A percentile compares a stretch with the other conserved stretches of the same genome.
Conservation (phyloP, 2,113 vertebrate species). For the human region DNA sequence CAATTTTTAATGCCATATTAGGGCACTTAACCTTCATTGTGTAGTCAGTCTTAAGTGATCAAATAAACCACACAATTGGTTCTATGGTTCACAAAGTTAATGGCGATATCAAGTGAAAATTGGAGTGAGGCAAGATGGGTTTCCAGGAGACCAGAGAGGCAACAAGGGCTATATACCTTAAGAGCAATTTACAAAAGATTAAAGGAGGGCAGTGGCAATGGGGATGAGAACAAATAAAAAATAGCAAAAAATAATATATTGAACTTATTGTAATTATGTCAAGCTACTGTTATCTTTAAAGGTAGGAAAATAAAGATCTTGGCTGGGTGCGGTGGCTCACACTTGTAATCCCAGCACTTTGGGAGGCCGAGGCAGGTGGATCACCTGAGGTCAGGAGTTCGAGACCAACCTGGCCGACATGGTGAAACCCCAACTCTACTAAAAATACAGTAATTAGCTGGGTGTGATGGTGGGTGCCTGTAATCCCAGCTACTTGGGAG, state of each 20-base stretch:
- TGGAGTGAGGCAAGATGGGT: neutral
- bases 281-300: neutral
- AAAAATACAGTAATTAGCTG: no score
- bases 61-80: neutral
- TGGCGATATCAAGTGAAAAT: neutral
- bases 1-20: neutral
- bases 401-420: no score
- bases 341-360: no score
- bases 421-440: no score
- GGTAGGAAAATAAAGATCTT: neutral
- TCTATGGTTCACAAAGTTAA: neutral
- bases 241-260: neutral
- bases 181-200: neutral
- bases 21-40: neutral
- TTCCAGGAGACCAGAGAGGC: neutral
- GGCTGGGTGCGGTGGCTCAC: no score
- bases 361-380: no score
- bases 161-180: neutral
- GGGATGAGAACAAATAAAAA: neutral
- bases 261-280: neutral
- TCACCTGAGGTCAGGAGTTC: no score
- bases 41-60: neutral
- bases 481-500: no score
- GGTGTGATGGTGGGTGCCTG: no score
- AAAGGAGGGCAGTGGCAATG: neutral